Conservation (phyloP, 2,113 vertebrate genomes). For the Pachypanchax playfairii region DNA sequence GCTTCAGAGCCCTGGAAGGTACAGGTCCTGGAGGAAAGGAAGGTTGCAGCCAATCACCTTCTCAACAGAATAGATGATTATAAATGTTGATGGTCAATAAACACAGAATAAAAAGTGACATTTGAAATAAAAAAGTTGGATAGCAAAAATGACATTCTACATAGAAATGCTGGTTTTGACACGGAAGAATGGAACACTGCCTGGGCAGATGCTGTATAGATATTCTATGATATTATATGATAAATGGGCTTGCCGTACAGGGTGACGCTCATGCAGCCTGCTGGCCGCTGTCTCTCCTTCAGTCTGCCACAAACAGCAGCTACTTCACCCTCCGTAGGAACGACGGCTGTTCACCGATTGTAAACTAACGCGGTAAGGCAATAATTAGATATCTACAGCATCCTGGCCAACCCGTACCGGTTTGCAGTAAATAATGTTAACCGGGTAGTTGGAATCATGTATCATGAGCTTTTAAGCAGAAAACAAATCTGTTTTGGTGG, state of each 20-base stretch:
- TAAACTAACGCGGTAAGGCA: constrained; percentile 65
- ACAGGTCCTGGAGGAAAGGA: too few species aligned
- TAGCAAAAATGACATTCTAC: too few species aligned
- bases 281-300: constrained; percentile 27
- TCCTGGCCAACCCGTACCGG: neutral
- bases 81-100: too few species aligned
- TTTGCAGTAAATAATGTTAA: neutral
- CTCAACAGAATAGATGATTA: too few species aligned
- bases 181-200: too few species aligned
- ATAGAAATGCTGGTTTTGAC: too few species aligned
- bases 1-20: too few species aligned
- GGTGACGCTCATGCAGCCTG: constrained; percentile 42
- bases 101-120: too few species aligned
- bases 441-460: constrained; percentile 1
- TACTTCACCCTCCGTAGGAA: constrained; percentile 38
- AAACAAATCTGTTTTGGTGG: constrained; percentile 26
- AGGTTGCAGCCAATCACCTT: too few species aligned
- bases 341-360: constrained; percentile 49
- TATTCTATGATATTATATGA: neutral
- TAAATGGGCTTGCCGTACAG: neutral
- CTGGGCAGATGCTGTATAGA: too few species aligned
- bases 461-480: constrained; percentile 33
- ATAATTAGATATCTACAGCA: constrained; percentile 18
- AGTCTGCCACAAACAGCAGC: constrained; percentile 37
- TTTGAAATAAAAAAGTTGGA: too few species aligned